Conservation (phyloP, 2,888 invertebrate species). For the Thymelicus sylvestris region DNA sequence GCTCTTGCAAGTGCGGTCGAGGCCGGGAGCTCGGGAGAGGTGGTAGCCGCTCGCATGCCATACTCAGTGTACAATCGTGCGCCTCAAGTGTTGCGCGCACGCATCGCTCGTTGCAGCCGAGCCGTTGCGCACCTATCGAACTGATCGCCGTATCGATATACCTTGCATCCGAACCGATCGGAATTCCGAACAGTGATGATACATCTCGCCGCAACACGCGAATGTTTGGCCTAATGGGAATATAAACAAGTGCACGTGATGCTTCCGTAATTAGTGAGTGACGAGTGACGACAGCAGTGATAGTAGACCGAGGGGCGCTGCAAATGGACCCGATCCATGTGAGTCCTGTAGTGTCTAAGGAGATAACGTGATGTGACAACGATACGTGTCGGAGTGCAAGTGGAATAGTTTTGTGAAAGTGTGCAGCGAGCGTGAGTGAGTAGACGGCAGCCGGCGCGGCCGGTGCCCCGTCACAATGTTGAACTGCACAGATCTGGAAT, state of each 20-base stretch:
- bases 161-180: constrained; percentile 57
- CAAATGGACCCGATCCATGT: constrained; percentile 53
- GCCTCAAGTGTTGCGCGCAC: constrained; percentile 79
- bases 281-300: constrained; percentile 49
- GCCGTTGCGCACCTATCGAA: constrained; percentile 58
- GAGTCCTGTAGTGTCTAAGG: constrained; percentile 65
- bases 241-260: constrained; percentile 60
- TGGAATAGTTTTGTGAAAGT: constrained; percentile 84
- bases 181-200: constrained; percentile 63
- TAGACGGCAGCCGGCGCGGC: constrained; percentile 60
- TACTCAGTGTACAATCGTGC: constrained; percentile 79
- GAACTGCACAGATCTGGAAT: constrained; percentile 91
- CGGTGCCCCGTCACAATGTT: constrained; percentile 85
- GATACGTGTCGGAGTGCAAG: constrained; percentile 73
- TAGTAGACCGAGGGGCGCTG: constrained; percentile 73
- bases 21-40: constrained; percentile 76
- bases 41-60: constrained; percentile 59
- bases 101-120: constrained; percentile 52
- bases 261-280: constrained; percentile 46
- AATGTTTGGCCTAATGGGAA: constrained; percentile 57
- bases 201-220: constrained; percentile 55
- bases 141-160: constrained; percentile 69
- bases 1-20: constrained; percentile 68
- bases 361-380: constrained; percentile 83
- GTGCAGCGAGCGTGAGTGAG: constrained; percentile 76